Base-by-base conservation (phyloP, 2,888 invertebrate species). In the Drosophila neotestacea region DNA sequence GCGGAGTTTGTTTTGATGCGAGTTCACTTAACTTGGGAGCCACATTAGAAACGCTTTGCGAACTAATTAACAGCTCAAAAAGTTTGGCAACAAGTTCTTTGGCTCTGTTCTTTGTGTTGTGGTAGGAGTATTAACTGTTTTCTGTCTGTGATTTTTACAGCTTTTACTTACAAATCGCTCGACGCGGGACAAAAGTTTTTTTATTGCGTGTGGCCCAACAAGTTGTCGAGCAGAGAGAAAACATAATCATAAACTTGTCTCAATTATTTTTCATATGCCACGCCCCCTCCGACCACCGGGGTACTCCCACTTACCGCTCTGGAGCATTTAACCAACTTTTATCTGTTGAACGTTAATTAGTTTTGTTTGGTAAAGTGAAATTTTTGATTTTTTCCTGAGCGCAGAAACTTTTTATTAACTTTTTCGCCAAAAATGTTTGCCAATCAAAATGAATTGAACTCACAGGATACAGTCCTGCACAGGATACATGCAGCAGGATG, bases 311-410 rank as follows among this genome's bases (percentile, higher is more conserved):
- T 47, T 44, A 46, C 41, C 50, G 27, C 51, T 41, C 10, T 56
- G 62, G 22, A 61, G 66, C 79, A 65, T 68, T 71, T 75, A 70
- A 67, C 68, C 73, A 90, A 90, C 79, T 91, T 90, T 83, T 85
- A 87, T 86, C 91, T 90, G 86, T 77, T 90, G 75, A 77, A 85
- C 91, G 90, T 91, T 91, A 91, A 91, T 91, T 91, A 91, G 91
- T 91, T 91, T 91, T 90, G 90, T 86, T 86, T 66, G 70, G 58
- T 58, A 82, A 89, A 79, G 82, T 81, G 90, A 91, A 84, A 83
- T 86, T 86, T 89, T 89, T 90, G 90, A 88, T 90, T 89, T 91
- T 85, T 77, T 82, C 56, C 65, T 55, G 56, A 42, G 47, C 47
- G 39, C 39, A 34, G 39, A 63, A 89, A 89, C 74, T 83, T 81